phyloP scores from a whole-genome alignment of 1,140 invertebrate genomes.

The Drosophila obscura region DNA sequence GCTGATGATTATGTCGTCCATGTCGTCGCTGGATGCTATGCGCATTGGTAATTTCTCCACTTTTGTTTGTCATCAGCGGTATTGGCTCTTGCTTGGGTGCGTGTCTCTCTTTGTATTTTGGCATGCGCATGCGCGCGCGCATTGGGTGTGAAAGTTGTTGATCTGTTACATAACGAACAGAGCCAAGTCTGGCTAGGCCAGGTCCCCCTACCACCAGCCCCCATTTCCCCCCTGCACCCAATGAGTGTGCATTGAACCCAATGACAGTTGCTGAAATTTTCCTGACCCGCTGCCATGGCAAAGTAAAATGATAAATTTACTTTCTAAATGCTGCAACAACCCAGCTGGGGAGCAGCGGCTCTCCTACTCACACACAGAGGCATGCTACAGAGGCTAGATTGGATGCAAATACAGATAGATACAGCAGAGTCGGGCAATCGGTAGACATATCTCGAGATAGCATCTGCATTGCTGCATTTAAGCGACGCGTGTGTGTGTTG shows the following conservation, averaged over 20 bases:
- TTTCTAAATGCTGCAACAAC: conserved; percentile 74
- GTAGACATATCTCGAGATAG: conserved; percentile 58
- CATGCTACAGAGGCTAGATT: not conserved
- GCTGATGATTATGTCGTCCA: conserved; percentile 64
- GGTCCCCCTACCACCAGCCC: conserved; percentile 3
- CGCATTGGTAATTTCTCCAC: conserved; percentile 73
- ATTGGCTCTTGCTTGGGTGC: conserved; percentile 56
- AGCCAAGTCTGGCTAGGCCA: conserved; percentile 19
- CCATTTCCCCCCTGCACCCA: not conserved
- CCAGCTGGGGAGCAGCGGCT: conserved; percentile 30
- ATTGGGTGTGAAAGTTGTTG: conserved; percentile 80
- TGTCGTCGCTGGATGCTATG: conserved; percentile 51
- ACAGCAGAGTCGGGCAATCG: conserved; percentile 7
- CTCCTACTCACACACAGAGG: conserved; percentile 2
- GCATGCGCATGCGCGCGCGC: conserved; percentile 48
- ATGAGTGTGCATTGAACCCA: conserved; percentile 71
- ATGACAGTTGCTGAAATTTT: conserved; percentile 76
- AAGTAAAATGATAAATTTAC: conserved; percentile 63
- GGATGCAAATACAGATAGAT: conserved; percentile 24
- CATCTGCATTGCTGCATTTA: conserved; percentile 64
- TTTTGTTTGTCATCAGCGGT: conserved; percentile 54
- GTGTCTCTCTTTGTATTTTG: conserved; percentile 42
- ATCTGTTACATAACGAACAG: conserved; percentile 72
- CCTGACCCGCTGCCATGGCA: conserved; percentile 55
- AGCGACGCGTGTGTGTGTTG: conserved; percentile 42